Conservation (phyloP, 2,888 invertebrate species). For the Pecten maximus region DNA sequence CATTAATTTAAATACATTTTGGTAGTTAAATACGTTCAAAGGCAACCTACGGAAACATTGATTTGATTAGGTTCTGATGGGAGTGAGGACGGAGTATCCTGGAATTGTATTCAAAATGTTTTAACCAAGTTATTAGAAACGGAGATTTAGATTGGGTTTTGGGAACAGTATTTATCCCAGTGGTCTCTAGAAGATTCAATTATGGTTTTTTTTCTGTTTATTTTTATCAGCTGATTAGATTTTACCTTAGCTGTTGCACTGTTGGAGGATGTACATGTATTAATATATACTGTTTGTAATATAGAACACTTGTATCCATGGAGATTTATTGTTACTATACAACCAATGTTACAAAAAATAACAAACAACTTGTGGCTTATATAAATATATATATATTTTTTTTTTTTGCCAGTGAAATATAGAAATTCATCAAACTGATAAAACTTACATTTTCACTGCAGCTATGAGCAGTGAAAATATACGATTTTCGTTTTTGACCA, state of each 20-base stretch:
- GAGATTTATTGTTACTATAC: not conserved
- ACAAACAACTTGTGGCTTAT: no score
- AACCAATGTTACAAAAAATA: not conserved
- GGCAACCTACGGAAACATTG: not conserved
- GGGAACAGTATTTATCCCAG: not conserved
- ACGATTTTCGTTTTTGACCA: no score
- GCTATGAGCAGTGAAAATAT: no score
- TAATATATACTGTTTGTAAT: not conserved
- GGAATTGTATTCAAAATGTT: not conserved
- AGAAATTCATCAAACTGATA: no score
- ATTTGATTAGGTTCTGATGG: not conserved
- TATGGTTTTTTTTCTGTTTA: not conserved
- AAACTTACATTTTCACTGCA: no score
- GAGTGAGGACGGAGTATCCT: not conserved
- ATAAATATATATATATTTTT: no score
- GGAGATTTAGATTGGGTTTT: not conserved
- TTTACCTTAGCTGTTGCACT: not conserved
- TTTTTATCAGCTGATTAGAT: not conserved
- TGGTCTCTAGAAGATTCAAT: not conserved
- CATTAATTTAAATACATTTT: slow-evolving; percentile 1
- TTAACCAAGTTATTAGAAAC: slow-evolving; percentile 7
- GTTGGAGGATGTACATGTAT: not conserved
- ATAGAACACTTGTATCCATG: not conserved
- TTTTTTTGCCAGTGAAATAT: no score
- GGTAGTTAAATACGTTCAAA: not conserved